Evolutionary conservation across 2,113 vertebrate genomes (phyloP), one percentile per base, ranked within the genome.

Genomic region (Limnothrissa miodon): DNA sequence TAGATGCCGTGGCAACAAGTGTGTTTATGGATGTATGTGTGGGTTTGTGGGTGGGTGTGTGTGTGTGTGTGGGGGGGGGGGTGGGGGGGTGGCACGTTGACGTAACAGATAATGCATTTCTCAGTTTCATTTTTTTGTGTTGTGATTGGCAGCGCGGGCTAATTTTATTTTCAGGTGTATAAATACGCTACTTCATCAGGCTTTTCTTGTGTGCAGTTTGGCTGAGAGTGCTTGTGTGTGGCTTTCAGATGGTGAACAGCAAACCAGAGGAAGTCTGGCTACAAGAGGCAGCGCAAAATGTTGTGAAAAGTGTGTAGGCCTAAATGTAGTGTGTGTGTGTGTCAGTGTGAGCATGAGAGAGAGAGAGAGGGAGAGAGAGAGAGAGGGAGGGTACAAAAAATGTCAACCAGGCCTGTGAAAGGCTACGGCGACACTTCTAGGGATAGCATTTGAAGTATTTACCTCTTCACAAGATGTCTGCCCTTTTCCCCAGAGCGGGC

Each of bases 371-470:
- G 59, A 39, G 13, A 66, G 21, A 53, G 45, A 81, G 81, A 84
- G 87, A 86, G 29, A 9, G 78, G 59, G 80, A 80, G n/a, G 45
- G 79, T 8, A 39, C 13, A 53, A 51, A 51, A 36, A 42, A 81
- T 78, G 78, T 84, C 85, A 85, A 88, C 85, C 87, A 19, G 86
- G 86, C 87, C 89, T 89, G 90, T 93, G 91, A 83, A 91, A 88
- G 53, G 87, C 82, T 88, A 85, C 90, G 87, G 90, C 89, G 89
- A 89, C 88, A 87, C 89, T 92, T 86, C 86, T 87, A 86, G 62
- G 78, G 89, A 87, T 87, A 91, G 88, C 89, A 90, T 93, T 93
- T 91, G 88, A 91, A 92, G 90, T 92, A 90, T 93, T 94, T 93
- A 93, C 91, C 88, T 92, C 90, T 78, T 89, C 88, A 88, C 90